phyloP scores from a whole-genome alignment of 2,888 invertebrate species.

The Trimorus sp. region DNA sequence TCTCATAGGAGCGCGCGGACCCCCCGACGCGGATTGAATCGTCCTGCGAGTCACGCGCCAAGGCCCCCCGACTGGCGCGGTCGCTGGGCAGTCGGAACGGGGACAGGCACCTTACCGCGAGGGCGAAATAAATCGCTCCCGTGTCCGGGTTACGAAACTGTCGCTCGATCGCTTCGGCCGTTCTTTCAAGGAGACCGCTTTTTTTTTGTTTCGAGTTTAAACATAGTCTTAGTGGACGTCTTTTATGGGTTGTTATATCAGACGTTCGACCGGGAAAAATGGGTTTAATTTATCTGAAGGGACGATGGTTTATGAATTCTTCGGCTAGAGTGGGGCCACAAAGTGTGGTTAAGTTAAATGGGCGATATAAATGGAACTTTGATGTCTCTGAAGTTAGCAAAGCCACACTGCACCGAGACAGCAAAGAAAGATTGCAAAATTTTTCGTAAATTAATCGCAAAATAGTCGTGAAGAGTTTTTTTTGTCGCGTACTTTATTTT shows the following conservation, averaged over 20 bases:
- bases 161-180: conserved; percentile 7
- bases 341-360: background rate
- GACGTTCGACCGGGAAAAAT: no score
- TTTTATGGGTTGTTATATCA: background rate
- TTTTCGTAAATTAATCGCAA: no score
- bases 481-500: no score
- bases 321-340: no score
- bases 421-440: no score
- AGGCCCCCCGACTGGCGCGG: conserved; percentile 1
- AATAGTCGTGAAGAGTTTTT: no score
- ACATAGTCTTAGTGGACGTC: background rate
- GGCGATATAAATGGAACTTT: background rate
- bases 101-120: conserved; percentile 17
- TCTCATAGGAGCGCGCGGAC: conserved; percentile 1
- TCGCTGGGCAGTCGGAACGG: conserved; percentile 28
- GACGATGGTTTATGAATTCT: no score
- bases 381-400: no score
- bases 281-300: no score
- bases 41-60: conserved; percentile 40
- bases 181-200: background rate
- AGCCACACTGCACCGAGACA: no score
- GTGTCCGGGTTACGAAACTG: conserved; percentile 30
- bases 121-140: conserved; percentile 32
- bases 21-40: conserved; percentile 37
- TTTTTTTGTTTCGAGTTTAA: background rate